A percentile compares a stretch with the other conserved stretches of the same genome.
Conservation (phyloP, 2,888 invertebrate genomes). For the Dorcus hopei region DNA sequence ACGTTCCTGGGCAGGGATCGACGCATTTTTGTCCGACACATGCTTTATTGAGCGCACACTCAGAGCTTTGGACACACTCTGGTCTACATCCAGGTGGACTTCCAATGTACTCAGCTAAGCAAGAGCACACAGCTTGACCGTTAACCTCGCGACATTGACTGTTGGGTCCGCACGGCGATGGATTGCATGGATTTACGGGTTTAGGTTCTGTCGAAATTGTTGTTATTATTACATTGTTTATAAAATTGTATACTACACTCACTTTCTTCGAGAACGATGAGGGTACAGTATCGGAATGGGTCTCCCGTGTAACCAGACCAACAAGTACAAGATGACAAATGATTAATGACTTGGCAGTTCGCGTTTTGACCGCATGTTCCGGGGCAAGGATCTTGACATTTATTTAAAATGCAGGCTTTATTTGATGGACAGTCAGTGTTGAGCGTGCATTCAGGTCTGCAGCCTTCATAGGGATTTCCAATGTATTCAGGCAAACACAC, state of each 20-base stretch:
- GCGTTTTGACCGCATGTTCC: conserved; percentile 64
- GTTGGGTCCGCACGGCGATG: conserved; percentile 78
- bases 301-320: conserved; percentile 61
- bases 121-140: conserved; percentile 74
- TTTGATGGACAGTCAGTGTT: conserved; percentile 66
- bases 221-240: conserved; percentile 7
- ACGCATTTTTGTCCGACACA: conserved; percentile 79
- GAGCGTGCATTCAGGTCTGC: conserved; percentile 62
- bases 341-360: conserved; percentile 63
- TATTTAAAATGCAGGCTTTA: conserved; percentile 63
- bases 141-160: conserved; percentile 73
- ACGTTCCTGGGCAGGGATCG: conserved; percentile 79
- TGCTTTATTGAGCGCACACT: conserved; percentile 75
- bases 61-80: conserved; percentile 79
- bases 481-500: conserved; percentile 58
- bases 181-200: conserved; percentile 64
- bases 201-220: conserved; percentile 28
- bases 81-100: conserved; percentile 78
- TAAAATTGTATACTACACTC: no score
- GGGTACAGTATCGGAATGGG: conserved; percentile 54
- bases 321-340: conserved; percentile 63
- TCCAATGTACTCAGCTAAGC: conserved; percentile 69
- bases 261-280: conserved; percentile 24
- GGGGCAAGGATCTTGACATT: conserved; percentile 63
- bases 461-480: conserved; percentile 64